These are phyloP conservation scores for Proctacanthus coquilletti DNA, from an alignment of 1,140 invertebrate species.

Conservation along the genomic window DNA sequence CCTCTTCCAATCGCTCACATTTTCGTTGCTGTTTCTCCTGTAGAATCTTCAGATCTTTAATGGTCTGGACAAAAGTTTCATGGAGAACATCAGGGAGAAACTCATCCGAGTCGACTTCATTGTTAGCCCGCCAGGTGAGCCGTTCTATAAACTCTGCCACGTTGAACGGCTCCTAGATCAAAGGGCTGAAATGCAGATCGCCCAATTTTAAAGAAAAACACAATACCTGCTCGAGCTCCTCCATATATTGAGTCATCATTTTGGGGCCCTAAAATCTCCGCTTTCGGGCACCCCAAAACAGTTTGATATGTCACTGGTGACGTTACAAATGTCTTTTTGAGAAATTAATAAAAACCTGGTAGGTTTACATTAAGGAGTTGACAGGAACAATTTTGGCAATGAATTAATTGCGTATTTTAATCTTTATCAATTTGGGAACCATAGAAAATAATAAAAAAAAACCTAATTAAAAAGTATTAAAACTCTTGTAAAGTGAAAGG, in stretches of 20 bases:
- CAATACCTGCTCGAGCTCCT: conserved; percentile 59
- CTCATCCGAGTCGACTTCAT: conserved; percentile 51
- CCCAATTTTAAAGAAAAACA: too few species aligned
- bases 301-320: neutral
- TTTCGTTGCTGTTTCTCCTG: conserved; percentile 76
- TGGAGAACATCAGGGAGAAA: conserved; percentile 70
- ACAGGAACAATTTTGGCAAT: too few species aligned
- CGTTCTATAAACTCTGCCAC: conserved; percentile 94
- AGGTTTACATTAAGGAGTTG: too few species aligned
- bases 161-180: conserved; percentile 78
- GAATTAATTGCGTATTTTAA: too few species aligned
- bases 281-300: neutral
- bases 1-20: conserved; percentile 69
- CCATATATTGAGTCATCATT: conserved; percentile 73
- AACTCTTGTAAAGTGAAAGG: too few species aligned
- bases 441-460: too few species aligned
- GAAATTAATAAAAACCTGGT: too few species aligned
- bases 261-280: conserved; percentile 24
- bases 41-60: conserved; percentile 58
- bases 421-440: too few species aligned
- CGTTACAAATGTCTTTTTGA: too few species aligned
- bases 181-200: too few species aligned
- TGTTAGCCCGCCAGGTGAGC: conserved; percentile 83
- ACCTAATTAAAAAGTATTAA: too few species aligned
- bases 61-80: conserved; percentile 82